Base-by-base conservation (phyloP, 2,888 invertebrate genomes). In the Monopis laevigella region DNA sequence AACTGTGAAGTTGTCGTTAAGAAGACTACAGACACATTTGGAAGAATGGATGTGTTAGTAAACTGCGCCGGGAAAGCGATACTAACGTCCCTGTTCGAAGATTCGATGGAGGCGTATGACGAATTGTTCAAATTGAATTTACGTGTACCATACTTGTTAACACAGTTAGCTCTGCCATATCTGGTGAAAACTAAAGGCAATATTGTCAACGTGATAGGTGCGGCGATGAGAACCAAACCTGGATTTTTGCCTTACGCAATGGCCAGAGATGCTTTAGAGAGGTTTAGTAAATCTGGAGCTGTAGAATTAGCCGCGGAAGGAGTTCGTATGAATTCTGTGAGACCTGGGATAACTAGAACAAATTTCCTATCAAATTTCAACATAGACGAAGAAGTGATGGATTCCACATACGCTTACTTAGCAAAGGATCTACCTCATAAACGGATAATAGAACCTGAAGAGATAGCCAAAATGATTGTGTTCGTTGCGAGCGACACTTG, bases 251-350 rank as follows among this genome's bases (percentile, higher is more conserved):
- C 61, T 0, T 61, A 39, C 16, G 24, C 39, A 5, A 68, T 69
- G 62, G 36, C 18, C 2, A 34, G 14, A 42, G 64, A 65, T 26
- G 70, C 68, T 0, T 28, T 70, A 40, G 64, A 67, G 29, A 53
- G 56, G 16, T 70, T 72, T 42, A 69, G 70, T 0, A 61, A 58
- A 32, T 53, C 61, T 0, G 67, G 63, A 2, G 63, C 63, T 2
- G 45, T 64, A 4, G 71, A 72, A 45, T 42, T 69, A n/a, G 59
- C 59, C 0, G 50, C 55, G 1, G 68, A 65, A 42, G 69, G 67
- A 0, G 55, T 71, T 0, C 54, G 66, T 38, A 68, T 72, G 59
- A 72, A 70, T 30, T 67, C 67, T 1, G 70, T 72, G 0, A 49
- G 68, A 14, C 65, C 71, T 1, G 71, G 69, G 0, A 50, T 67